Percentiles rank a stretch among this genome's conserved stretches.
These are phyloP conservation scores for Cantharis rustica DNA, from an alignment of 2,888 invertebrate genomes.

Conservation along the genomic window DNA sequence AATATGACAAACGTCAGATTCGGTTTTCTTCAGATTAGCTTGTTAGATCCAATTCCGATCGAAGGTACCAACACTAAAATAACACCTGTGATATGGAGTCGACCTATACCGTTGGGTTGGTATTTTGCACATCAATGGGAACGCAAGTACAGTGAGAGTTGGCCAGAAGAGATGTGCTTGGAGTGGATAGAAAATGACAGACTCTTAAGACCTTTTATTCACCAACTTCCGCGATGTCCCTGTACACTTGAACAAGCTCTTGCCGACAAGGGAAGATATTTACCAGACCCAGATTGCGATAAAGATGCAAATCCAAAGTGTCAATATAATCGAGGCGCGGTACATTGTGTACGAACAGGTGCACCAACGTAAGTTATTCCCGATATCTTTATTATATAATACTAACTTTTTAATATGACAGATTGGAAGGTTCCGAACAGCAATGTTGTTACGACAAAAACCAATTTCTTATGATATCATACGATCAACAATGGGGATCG, in stretches of 20 bases:
- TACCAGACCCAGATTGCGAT: slow-evolving; percentile 90
- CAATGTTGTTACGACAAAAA: slow-evolving; percentile 97
- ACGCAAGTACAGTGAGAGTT: slow-evolving; percentile 74
- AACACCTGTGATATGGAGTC: slow-evolving; percentile 78
- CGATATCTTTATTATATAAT: background rate
- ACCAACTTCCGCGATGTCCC: slow-evolving; percentile 85
- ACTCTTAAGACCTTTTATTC: slow-evolving; percentile 81
- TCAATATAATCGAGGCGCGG: slow-evolving; percentile 84
- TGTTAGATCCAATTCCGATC: slow-evolving; percentile 69
- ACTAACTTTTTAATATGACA: slow-evolving; percentile 48
- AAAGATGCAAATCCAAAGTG: slow-evolving; percentile 89
- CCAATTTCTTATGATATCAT: slow-evolving; percentile 88
- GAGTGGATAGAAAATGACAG: slow-evolving; percentile 89
- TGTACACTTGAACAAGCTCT: slow-evolving; percentile 90
- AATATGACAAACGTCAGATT: slow-evolving; percentile 77
- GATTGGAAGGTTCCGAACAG: slow-evolving; percentile 89
- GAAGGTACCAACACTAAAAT: slow-evolving; percentile 53
- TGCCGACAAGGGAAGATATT: slow-evolving; percentile 88
- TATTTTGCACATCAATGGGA: slow-evolving; percentile 92
- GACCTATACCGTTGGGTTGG: slow-evolving; percentile 91
- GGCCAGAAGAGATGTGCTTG: slow-evolving; percentile 85
- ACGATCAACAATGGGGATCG: slow-evolving; percentile 95
- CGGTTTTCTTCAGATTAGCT: slow-evolving; percentile 85
- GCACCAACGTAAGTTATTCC: slow-evolving; percentile 76
- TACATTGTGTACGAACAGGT: slow-evolving; percentile 91